phyloP scores from a whole-genome alignment of 2,113 vertebrate genomes.

The Poeciliopsis retropinna region DNA sequence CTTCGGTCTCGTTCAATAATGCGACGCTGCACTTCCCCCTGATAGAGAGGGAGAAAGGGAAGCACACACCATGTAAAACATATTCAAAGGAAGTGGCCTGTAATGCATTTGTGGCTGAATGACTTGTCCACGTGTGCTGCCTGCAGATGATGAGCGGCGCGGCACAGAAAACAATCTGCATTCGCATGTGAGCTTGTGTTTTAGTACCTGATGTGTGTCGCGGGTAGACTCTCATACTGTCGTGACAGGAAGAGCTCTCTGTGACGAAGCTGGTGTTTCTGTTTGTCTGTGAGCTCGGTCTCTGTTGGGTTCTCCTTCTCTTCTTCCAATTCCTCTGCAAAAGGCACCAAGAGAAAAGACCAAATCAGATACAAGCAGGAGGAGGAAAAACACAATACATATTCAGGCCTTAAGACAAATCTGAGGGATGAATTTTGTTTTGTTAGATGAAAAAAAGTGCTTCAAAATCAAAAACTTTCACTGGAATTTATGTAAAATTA shows the following conservation, averaged over 20 bases:
- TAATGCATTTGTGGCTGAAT: slow-evolving; percentile 26
- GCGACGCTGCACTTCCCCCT: slow-evolving; percentile 98
- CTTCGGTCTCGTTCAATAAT: slow-evolving; percentile 95
- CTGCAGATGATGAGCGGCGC: background rate
- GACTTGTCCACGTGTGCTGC: slow-evolving; percentile 43
- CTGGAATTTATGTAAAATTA: too few relatives aligned
- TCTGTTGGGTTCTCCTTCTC: slow-evolving; percentile 91
- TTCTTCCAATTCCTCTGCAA: slow-evolving; percentile 95
- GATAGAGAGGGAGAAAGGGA: slow-evolving; percentile 27
- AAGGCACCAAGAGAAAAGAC: slow-evolving; percentile 10
- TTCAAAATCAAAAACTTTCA: too few relatives aligned
- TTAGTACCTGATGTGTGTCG: slow-evolving; percentile 91
- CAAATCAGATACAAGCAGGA: background rate
- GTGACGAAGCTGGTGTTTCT: slow-evolving; percentile 97
- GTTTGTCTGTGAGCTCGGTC: slow-evolving; percentile 94
- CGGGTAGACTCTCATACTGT: slow-evolving; percentile 95
- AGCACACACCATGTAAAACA: slow-evolving; percentile 30
- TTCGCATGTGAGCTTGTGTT: slow-evolving; percentile 7
- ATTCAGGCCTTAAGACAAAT: background rate
- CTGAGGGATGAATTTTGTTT: background rate
- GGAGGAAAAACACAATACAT: background rate
- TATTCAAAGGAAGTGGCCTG: slow-evolving; percentile 49
- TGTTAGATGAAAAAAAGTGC: too few relatives aligned
- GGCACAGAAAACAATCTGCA: background rate
- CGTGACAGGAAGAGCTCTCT: slow-evolving; percentile 96